Base-by-base conservation (phyloP, 2,113 vertebrate species). In the Macroglossus sobrinus region DNA sequence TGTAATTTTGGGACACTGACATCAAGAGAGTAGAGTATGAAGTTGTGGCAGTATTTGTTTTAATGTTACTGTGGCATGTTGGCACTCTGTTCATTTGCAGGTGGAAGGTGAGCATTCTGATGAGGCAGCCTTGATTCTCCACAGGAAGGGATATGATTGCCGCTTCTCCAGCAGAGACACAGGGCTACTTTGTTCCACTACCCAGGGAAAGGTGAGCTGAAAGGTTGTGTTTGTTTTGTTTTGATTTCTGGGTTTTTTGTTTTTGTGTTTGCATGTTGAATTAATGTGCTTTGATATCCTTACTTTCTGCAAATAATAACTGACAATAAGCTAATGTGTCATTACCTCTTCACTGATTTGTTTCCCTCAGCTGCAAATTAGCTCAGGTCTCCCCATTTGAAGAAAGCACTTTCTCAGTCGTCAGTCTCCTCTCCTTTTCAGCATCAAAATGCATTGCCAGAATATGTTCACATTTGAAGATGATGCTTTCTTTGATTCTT, bases 101-200 rank as follows among this genome's bases (percentile, higher is more conserved):
- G 97, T 94, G 57, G 97, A 97, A 19, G 66, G 0, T 50, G 89
- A 97, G 38, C 99, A 99, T 0, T 99, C 99, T 19, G 98, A 99
- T 91, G 99, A 99, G 98, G 99, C 98, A 22, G 99, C 99, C 57
- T 98, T 99, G 63, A 99, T 99, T 94, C 98, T 99, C 94, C 99
- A 99, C 97, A 99, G 99, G 97, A 99, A 99, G 95, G 99, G 99
- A 45, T 99, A 99, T 96, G 99, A 99, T 91, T 99, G 99, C 96
- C 98, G 96, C 96, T 99, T 99, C 89, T 76, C 98, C 95, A 99
- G 98, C 63, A 97, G 97, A 89, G 98, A 98, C 30, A 96, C 38
- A 8, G 97, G 96, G 7, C 98, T 99, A 10, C 64, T 94, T 53
- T 99, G 99, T 97, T 98, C 98, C 8, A 99, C 99, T 76, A 99